Conservation (phyloP, 2,888 invertebrate genomes). For the Caenorhabditis japonica region DNA sequence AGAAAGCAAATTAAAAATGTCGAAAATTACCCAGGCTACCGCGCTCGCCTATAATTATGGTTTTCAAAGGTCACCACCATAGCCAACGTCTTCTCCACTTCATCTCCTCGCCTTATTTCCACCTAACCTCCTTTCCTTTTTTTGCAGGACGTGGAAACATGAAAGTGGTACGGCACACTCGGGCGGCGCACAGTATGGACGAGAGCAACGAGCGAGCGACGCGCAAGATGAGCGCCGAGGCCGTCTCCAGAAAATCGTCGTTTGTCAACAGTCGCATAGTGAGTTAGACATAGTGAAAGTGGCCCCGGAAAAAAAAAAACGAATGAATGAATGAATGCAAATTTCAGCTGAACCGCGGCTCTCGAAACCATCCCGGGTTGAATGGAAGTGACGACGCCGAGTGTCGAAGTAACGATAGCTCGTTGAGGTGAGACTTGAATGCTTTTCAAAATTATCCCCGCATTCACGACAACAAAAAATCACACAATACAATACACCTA, state of each 20-base stretch:
- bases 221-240: constrained; percentile 67
- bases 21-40: not conserved
- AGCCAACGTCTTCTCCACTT: no score
- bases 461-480: not conserved
- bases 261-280: constrained; percentile 68
- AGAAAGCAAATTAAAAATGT: no score
- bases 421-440: constrained; percentile 41
- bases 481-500: constrained; percentile 19
- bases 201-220: constrained; percentile 56
- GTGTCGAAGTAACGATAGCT: constrained; percentile 59
- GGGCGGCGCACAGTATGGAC: constrained; percentile 67
- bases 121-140: constrained; percentile 1
- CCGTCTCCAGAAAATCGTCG: constrained; percentile 64
- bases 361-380: constrained; percentile 52
- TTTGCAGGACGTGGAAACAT: constrained; percentile 60
- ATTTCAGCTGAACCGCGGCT: constrained; percentile 53
- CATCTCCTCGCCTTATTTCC: not conserved
- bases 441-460: not conserved
- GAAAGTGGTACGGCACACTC: constrained; percentile 62
- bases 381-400: constrained; percentile 63
- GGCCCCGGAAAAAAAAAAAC: not conserved
- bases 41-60: constrained; percentile 40
- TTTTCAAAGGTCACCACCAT: constrained; percentile 9
- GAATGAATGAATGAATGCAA: no score
- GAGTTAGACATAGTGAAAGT: constrained; percentile 24